Percentiles rank a stretch among this genome's conserved stretches.
Evolutionary conservation across 2,888 invertebrate genomes (phyloP).

Genomic region (Labia minor): DNA sequence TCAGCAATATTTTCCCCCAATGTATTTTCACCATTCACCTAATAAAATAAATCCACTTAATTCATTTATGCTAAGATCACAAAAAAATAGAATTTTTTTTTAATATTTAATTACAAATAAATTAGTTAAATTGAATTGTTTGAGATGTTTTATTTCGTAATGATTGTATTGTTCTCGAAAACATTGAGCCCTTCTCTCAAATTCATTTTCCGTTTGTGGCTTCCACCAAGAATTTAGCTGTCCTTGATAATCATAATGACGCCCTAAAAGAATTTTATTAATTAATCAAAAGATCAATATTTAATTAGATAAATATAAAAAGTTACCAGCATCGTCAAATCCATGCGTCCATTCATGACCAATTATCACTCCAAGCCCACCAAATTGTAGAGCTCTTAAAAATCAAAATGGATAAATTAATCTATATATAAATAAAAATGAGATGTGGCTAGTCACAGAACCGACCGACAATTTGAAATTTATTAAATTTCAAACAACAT

Average conservation of each 20-base stretch:
- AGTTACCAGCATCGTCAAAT: neutral
- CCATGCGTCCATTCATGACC: slow-evolving; percentile 4
- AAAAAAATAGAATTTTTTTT: too few relatives aligned
- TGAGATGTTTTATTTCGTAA: neutral
- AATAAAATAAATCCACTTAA: too few relatives aligned
- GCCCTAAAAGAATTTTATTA: neutral
- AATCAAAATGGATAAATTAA: neutral
- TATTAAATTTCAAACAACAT: neutral
- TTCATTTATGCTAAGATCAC: too few relatives aligned
- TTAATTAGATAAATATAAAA: neutral
- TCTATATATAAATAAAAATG: too few relatives aligned
- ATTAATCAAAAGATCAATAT: too few relatives aligned
- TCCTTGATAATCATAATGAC: neutral
- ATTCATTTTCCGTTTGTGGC: neutral
- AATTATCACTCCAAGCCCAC: neutral
- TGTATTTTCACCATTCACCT: neutral
- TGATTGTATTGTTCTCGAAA: neutral
- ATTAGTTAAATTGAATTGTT: neutral
- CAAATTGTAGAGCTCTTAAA: neutral
- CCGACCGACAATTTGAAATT: too few relatives aligned
- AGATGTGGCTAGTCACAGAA: too few relatives aligned
- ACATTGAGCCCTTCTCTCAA: neutral
- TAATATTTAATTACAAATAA: neutral
- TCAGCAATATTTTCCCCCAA: neutral
- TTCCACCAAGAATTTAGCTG: neutral